phyloP scores from a whole-genome alignment of 2,888 invertebrate genomes.

The Drosophila percnosoma region DNA sequence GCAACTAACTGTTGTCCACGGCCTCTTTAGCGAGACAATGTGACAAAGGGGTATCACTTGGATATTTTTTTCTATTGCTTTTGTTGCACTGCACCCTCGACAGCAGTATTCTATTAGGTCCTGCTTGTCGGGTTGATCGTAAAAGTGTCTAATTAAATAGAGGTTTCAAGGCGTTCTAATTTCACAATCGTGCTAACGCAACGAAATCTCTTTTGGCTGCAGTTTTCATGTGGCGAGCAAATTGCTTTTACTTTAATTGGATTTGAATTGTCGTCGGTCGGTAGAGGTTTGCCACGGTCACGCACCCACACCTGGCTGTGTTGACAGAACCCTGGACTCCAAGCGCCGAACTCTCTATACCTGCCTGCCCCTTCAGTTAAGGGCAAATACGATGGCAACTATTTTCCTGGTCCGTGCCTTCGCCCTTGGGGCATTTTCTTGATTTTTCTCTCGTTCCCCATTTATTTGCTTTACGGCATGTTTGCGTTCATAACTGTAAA shows the following conservation, averaged over 20 bases:
- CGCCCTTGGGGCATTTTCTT: conserved; percentile 39
- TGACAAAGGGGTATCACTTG: conserved; percentile 41
- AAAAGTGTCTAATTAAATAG: conserved; percentile 74
- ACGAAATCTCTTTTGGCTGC: conserved; percentile 40
- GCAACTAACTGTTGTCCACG: conserved; percentile 54
- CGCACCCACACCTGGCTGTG: conserved; percentile 30
- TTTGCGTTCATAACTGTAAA: conserved; percentile 77
- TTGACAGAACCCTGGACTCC: background rate
- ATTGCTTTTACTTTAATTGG: conserved; percentile 79
- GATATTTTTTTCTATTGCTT: conserved; percentile 30
- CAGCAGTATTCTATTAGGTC: conserved; percentile 29
- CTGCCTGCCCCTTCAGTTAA: background rate
- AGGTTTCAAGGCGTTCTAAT: conserved; percentile 47
- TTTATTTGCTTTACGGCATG: conserved; percentile 77
- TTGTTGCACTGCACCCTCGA: conserved; percentile 30
- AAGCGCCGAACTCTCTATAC: background rate
- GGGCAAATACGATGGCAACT: conserved; percentile 22
- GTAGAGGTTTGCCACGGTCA: conserved; percentile 37
- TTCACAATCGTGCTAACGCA: conserved; percentile 50
- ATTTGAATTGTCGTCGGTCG: conserved; percentile 49
- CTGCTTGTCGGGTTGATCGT: conserved; percentile 26
- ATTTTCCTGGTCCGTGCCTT: conserved; percentile 44
- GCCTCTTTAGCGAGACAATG: conserved; percentile 47
- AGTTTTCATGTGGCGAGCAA: conserved; percentile 42
- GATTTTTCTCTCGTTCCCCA: conserved; percentile 40